phyloP scores from a whole-genome alignment of 2,113 vertebrate genomes.

The Amblyornis subalaris region DNA sequence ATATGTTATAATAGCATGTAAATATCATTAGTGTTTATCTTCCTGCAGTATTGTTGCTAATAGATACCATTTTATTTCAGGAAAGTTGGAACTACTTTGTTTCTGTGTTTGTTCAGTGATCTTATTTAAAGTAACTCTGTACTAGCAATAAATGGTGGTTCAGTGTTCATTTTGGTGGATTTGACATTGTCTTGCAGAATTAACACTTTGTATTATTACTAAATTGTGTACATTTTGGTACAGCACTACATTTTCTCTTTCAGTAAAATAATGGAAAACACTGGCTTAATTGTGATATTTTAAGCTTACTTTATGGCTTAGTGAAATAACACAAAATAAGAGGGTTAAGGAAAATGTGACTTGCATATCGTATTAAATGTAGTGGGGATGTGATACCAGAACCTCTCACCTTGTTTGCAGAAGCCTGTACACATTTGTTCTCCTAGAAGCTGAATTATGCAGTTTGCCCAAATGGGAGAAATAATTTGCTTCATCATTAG shows the following conservation, averaged over 20 bases:
- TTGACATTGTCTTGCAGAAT: slow-evolving; percentile 51
- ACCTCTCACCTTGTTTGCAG: background rate
- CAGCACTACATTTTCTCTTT: slow-evolving; percentile 60
- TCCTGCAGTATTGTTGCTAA: slow-evolving; percentile 29
- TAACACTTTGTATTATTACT: slow-evolving; percentile 70
- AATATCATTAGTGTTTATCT: slow-evolving; percentile 16
- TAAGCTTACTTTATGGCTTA: background rate
- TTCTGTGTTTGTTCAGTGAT: slow-evolving; percentile 48
- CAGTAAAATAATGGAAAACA: slow-evolving; percentile 67
- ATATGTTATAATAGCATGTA: slow-evolving; percentile 10
- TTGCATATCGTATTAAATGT: background rate
- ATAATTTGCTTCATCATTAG: too few relatives aligned
- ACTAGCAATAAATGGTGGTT: slow-evolving; percentile 48
- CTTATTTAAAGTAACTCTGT: slow-evolving; percentile 49
- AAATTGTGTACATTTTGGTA: slow-evolving; percentile 74
- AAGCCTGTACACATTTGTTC: background rate
- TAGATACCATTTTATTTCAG: slow-evolving; percentile 43
- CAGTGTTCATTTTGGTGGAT: slow-evolving; percentile 58
- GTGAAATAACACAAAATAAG: background rate
- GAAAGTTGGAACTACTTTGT: slow-evolving; percentile 23
- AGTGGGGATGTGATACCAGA: background rate
- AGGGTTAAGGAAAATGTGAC: background rate
- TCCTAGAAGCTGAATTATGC: accelerated
- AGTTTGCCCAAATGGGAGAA: background rate
- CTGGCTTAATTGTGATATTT: background rate